Conservation (phyloP, 2,888 invertebrate species). For the Tipula lateralis region DNA sequence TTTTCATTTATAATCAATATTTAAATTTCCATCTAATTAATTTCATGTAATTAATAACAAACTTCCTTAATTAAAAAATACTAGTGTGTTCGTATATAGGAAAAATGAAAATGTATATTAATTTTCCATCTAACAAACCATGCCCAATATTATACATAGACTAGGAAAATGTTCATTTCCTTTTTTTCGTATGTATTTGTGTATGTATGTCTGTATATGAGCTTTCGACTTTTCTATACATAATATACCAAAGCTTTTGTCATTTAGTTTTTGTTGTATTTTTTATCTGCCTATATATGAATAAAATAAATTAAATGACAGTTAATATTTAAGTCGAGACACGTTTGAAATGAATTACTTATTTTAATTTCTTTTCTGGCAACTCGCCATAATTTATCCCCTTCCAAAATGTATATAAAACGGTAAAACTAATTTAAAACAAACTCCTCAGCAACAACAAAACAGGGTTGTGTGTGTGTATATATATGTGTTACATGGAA, state of each 20-base stretch:
- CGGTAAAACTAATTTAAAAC: background rate
- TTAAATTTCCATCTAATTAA: conserved; percentile 15
- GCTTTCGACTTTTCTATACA: background rate
- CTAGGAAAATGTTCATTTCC: background rate
- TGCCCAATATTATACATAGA: background rate
- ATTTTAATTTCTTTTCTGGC: background rate
- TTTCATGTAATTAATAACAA: background rate
- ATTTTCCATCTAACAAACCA: background rate
- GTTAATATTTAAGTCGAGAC: conserved; percentile 11
- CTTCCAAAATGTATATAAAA: too few relatives aligned
- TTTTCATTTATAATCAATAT: background rate
- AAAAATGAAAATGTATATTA: background rate
- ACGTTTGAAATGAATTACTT: background rate
- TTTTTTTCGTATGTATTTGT: background rate
- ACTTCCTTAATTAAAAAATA: background rate
- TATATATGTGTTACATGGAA: background rate
- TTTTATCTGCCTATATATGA: background rate
- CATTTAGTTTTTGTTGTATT: background rate
- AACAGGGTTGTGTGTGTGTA: background rate
- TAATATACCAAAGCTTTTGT: background rate
- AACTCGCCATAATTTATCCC: background rate
- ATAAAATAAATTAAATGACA: conserved; percentile 9
- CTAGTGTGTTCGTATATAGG: background rate
- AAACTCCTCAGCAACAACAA: background rate
- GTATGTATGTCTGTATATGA: too few relatives aligned